Evolutionary conservation across 2,888 invertebrate genomes (phyloP).

Genomic region (Ophion costatus): DNA sequence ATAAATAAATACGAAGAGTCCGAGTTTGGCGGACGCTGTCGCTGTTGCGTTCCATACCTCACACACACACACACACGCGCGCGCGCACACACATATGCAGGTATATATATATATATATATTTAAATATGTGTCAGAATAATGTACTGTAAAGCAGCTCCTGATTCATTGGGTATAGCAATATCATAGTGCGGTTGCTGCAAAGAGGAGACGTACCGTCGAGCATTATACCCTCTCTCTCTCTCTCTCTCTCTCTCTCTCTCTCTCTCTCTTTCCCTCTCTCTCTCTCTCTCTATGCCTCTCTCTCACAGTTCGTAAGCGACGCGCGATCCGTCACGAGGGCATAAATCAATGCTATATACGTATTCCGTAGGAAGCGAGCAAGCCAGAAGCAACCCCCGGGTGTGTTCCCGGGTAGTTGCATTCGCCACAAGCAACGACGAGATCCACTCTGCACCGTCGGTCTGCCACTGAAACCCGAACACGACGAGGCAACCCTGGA

Average conservation of each 20-base stretch:
- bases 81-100: conserved; percentile 1
- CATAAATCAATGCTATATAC: conserved; percentile 78
- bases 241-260: conserved; percentile 46
- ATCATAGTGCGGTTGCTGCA: conserved; percentile 42
- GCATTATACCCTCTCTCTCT: conserved; percentile 50
- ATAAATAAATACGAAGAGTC: conserved; percentile 62
- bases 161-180: conserved; percentile 23
- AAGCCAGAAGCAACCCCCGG: conserved; percentile 65
- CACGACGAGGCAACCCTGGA: conserved; percentile 30
- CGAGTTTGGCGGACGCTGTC: conserved; percentile 42
- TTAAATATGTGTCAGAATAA: background rate
- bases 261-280: conserved; percentile 43
- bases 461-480: conserved; percentile 52
- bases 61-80: background rate
- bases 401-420: conserved; percentile 65
- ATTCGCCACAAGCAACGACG: conserved; percentile 66
- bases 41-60: conserved; percentile 23
- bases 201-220: conserved; percentile 62
- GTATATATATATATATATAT: conserved; percentile 5
- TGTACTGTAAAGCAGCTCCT: conserved; percentile 16
- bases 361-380: conserved; percentile 68
- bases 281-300: conserved; percentile 39
- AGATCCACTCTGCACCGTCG: conserved; percentile 23
- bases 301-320: conserved; percentile 60
- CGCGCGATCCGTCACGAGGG: conserved; percentile 78